phyloP scores from a whole-genome alignment of 2,113 vertebrate species.

The Steatornis caripensis region DNA sequence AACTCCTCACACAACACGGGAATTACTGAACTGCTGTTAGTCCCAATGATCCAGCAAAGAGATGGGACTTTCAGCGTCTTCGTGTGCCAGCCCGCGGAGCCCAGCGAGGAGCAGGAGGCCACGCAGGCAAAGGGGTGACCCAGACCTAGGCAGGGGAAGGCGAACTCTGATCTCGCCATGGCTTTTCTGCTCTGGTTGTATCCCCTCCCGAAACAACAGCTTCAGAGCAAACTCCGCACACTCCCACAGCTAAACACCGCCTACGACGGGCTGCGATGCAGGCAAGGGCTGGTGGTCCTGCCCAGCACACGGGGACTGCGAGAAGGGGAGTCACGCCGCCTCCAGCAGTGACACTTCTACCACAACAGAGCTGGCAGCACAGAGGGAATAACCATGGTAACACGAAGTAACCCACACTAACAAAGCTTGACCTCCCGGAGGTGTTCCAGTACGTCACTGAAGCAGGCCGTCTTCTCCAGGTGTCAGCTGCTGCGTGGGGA shows the following conservation, averaged over 20 bases:
- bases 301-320: accelerated
- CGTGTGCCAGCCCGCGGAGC: accelerated
- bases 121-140: not conserved
- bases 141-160: accelerated
- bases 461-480: not conserved
- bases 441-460: not conserved
- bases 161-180: not conserved
- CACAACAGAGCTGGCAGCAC: not conserved
- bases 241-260: not conserved
- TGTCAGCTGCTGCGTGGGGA: not conserved
- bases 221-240: not conserved
- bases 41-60: not conserved
- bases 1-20: not conserved
- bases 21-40: not conserved
- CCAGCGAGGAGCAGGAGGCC: accelerated
- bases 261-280: not conserved
- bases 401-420: accelerated
- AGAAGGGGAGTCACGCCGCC: not conserved
- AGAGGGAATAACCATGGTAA: not conserved
- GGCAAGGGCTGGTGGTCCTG: not conserved
- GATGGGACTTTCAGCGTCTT: not conserved
- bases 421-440: not conserved
- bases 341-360: not conserved
- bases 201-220: too few species aligned
- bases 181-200: not conserved